These are phyloP conservation scores for Apaloderma vittatum DNA, from an alignment of 2,113 vertebrate species.

Conservation along the genomic window DNA sequence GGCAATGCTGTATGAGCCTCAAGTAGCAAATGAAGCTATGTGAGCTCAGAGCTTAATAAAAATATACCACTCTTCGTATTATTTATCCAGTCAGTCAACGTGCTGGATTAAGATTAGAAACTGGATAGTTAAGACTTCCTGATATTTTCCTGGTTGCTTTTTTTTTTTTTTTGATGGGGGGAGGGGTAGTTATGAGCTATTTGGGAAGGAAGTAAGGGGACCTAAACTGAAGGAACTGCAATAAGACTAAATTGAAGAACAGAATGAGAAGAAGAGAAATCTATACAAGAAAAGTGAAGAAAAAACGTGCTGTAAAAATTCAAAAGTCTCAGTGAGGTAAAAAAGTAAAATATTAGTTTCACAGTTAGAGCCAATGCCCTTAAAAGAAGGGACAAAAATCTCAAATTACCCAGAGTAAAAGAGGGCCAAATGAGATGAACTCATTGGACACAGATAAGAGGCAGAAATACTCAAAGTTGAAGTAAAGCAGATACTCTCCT, in stretches of 20 bases:
- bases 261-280: background rate
- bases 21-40: slow-evolving; percentile 1
- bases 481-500: background rate
- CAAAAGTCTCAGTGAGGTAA: background rate
- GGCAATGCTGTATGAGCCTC: background rate
- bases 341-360: background rate
- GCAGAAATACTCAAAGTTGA: background rate
- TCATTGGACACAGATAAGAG: background rate
- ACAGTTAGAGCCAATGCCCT: background rate
- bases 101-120: slow-evolving; percentile 16
- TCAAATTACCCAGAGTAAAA: background rate
- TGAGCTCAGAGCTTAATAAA: slow-evolving; percentile 7
- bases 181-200: background rate
- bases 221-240: background rate
- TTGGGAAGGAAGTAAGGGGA: background rate
- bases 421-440: background rate
- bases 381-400: background rate
- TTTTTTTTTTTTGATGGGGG: background rate
- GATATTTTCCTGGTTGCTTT: background rate
- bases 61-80: background rate
- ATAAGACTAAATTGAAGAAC: background rate
- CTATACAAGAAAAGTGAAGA: background rate
- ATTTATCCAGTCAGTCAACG: background rate
- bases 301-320: background rate
- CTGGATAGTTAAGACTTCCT: background rate